These are phyloP conservation scores for Ruditapes philippinarum DNA, from an alignment of 1,140 invertebrate species.

Conservation along the genomic window DNA sequence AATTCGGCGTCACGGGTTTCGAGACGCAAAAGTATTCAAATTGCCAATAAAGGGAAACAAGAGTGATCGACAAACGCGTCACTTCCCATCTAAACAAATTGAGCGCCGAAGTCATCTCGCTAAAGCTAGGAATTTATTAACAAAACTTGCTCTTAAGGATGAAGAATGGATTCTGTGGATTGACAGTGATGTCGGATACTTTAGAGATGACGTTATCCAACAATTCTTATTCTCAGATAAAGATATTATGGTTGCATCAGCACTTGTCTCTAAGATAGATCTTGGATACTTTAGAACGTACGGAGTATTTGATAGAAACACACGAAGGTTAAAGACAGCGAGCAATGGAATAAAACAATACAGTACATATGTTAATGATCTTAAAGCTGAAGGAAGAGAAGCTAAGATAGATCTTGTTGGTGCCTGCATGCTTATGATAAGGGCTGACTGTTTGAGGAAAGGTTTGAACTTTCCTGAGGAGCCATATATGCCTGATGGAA, in stretches of 20 bases:
- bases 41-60: slow-evolving; percentile 73
- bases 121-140: slow-evolving; percentile 78
- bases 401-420: slow-evolving; percentile 83
- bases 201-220: slow-evolving; percentile 79
- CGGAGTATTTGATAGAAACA: slow-evolving; percentile 81
- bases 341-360: neutral
- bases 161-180: slow-evolving; percentile 83
- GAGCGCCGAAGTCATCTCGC: slow-evolving; percentile 78
- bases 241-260: slow-evolving; percentile 72
- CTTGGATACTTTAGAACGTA: neutral
- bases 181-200: slow-evolving; percentile 77
- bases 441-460: slow-evolving; percentile 74
- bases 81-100: slow-evolving; percentile 71
- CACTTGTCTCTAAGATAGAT: neutral
- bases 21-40: slow-evolving; percentile 67
- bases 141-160: slow-evolving; percentile 62
- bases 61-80: slow-evolving; percentile 62
- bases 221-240: slow-evolving; percentile 78
- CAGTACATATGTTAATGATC: slow-evolving; percentile 76
- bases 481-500: slow-evolving; percentile 75
- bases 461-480: slow-evolving; percentile 81
- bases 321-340: slow-evolving; percentile 72
- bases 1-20: slow-evolving; percentile 65
- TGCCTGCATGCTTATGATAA: slow-evolving; percentile 79
- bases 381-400: slow-evolving; percentile 78